Percentiles rank a stretch among this genome's conserved stretches.
phyloP scores from a whole-genome alignment of 2,888 invertebrate species.

The Operophtera brumata region DNA sequence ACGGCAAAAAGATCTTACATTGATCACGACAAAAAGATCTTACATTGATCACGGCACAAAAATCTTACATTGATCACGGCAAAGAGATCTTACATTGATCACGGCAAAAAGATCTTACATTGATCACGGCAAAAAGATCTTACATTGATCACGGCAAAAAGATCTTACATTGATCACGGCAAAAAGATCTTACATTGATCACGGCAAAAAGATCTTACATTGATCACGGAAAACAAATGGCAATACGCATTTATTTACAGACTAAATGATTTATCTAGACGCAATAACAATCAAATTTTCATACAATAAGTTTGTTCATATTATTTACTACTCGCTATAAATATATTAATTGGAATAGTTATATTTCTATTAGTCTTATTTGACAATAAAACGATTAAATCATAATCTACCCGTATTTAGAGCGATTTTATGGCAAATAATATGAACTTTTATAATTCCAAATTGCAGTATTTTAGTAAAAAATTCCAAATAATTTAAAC shows the following conservation, averaged over 20 bases:
- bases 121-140: conserved; percentile 41
- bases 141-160: conserved; percentile 4
- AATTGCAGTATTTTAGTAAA: too few relatives aligned
- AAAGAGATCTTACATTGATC: conserved; percentile 32
- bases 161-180: conserved; percentile 17
- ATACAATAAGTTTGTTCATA: not conserved
- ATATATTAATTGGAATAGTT: not conserved
- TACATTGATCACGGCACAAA: conserved; percentile 4
- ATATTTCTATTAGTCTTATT: not conserved
- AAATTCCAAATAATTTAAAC: too few relatives aligned
- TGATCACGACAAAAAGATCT: conserved; percentile 41
- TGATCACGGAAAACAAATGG: too few relatives aligned
- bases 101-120: not conserved
- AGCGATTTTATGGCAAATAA: not conserved
- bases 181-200: conserved; percentile 32
- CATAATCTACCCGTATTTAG: not conserved
- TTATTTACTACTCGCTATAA: not conserved
- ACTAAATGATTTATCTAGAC: too few relatives aligned
- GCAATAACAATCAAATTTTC: too few relatives aligned
- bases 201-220: not conserved
- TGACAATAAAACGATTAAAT: not conserved
- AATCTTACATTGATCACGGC: conserved; percentile 17
- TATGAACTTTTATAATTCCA: not conserved
- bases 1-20: not conserved
- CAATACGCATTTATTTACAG: too few relatives aligned